A percentile compares a stretch with the other conserved stretches of the same genome.
These are phyloP conservation scores for Nibea coibor DNA, from an alignment of 2,113 vertebrate species.

Conservation along the genomic window DNA sequence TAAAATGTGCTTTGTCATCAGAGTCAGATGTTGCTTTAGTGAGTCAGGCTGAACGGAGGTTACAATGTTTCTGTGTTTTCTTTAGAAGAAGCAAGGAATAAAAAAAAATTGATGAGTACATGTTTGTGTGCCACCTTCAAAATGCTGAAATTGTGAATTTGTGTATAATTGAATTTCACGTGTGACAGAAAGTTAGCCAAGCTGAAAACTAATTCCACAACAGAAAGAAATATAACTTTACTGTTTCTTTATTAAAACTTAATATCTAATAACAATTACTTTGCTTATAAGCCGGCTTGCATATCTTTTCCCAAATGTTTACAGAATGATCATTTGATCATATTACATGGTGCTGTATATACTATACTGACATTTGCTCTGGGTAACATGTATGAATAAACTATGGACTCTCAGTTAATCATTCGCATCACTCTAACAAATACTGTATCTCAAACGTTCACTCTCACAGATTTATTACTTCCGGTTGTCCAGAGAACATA, in stretches of 20 bases:
- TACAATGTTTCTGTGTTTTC: slow-evolving; percentile 22
- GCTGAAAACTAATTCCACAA: neutral
- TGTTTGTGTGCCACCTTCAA: neutral
- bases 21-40: slow-evolving; percentile 7
- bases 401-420: neutral
- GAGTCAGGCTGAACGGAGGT: slow-evolving; percentile 38
- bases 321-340: neutral
- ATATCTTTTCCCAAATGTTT: neutral
- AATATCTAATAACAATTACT: neutral
- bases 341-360: neutral
- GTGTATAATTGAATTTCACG: neutral
- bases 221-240: neutral
- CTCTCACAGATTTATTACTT: slow-evolving; percentile 41
- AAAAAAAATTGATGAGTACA: neutral
- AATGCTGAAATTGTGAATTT: neutral
- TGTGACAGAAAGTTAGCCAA: neutral
- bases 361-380: neutral
- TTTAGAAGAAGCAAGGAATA: neutral
- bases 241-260: neutral
- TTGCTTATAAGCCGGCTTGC: neutral
- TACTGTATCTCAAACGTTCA: neutral
- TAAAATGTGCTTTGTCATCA: neutral
- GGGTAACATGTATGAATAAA: neutral
- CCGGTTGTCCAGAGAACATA: slow-evolving; percentile 26
- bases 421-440: slow-evolving; percentile 8